Conservation (phyloP, 2,888 invertebrate species). For the Megamerina dolium region DNA sequence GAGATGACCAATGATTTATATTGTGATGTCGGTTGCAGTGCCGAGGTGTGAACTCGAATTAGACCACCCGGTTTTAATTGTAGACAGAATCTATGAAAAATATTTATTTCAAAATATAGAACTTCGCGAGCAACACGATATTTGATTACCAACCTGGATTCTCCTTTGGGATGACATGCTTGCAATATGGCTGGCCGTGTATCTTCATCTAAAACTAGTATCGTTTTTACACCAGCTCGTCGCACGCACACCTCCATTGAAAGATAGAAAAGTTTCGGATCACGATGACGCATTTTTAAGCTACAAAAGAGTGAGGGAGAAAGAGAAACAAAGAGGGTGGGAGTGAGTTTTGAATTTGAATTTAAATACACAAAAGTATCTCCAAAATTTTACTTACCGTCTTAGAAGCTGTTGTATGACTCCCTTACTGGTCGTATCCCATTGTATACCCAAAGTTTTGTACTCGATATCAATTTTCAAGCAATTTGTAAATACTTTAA, state of each 20-base stretch:
- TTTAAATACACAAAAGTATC: background rate
- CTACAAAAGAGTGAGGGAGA: constrained; percentile 22
- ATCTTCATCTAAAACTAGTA: constrained; percentile 79
- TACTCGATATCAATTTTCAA: constrained; percentile 91
- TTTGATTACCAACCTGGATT: constrained; percentile 67
- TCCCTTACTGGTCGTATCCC: constrained; percentile 81
- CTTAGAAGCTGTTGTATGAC: constrained; percentile 77
- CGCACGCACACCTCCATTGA: constrained; percentile 91
- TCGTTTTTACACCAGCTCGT: constrained; percentile 74
- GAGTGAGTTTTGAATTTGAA: background rate
- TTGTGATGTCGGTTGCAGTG: constrained; percentile 83
- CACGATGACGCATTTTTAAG: constrained; percentile 80
- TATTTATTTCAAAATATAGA: background rate
- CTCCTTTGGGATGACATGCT: constrained; percentile 89
- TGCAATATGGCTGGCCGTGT: constrained; percentile 86
- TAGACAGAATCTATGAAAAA: constrained; percentile 65
- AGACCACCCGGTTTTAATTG: constrained; percentile 85
- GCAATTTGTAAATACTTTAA: constrained; percentile 85
- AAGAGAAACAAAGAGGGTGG: background rate
- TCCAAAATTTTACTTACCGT: constrained; percentile 55
- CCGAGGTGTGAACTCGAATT: constrained; percentile 87
- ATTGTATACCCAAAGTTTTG: constrained; percentile 86
- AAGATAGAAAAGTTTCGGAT: constrained; percentile 86
- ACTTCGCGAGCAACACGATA: no score
- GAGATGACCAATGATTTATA: constrained; percentile 88